phyloP scores from a whole-genome alignment of 2,888 invertebrate genomes.

The Melieria omissa region DNA sequence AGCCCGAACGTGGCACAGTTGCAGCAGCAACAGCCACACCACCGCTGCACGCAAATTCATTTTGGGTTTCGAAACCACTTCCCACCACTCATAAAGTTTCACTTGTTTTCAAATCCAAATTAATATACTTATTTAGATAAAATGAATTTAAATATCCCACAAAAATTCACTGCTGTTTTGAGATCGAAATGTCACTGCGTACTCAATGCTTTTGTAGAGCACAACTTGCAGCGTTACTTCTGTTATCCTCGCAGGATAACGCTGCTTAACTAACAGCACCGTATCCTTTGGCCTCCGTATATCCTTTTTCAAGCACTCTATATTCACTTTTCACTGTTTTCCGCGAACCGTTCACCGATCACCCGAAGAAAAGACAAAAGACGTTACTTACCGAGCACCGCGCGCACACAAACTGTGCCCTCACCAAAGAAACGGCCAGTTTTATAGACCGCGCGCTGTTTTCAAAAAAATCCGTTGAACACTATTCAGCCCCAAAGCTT shows the following conservation, averaged over 20 bases:
- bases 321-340: conserved; percentile 16
- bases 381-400: conserved; percentile 6
- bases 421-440: neutral
- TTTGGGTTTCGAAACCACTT: neutral
- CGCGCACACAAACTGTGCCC: conserved; percentile 19
- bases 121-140: neutral
- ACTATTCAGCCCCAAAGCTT: too few relatives aligned
- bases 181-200: too few relatives aligned
- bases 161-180: neutral
- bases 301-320: conserved; percentile 26
- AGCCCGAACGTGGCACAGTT: neutral
- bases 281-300: conserved; percentile 26
- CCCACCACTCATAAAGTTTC: neutral
- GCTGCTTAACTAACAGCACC: conserved; percentile 12
- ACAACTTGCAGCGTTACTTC: neutral
- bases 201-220: too few relatives aligned
- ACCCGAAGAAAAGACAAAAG: neutral
- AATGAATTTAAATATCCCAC: conserved; percentile 2
- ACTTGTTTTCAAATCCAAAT: neutral
- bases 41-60: neutral
- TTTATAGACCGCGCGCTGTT: conserved; percentile 11
- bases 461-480: neutral
- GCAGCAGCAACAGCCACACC: conserved; percentile 2
- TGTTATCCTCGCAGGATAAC: conserved; percentile 27
- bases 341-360: neutral